Percentiles rank a stretch among this genome's conserved stretches.
These are phyloP conservation scores for Clepsis dumicolana DNA, from an alignment of 2,888 invertebrate genomes.

Conservation along the genomic window DNA sequence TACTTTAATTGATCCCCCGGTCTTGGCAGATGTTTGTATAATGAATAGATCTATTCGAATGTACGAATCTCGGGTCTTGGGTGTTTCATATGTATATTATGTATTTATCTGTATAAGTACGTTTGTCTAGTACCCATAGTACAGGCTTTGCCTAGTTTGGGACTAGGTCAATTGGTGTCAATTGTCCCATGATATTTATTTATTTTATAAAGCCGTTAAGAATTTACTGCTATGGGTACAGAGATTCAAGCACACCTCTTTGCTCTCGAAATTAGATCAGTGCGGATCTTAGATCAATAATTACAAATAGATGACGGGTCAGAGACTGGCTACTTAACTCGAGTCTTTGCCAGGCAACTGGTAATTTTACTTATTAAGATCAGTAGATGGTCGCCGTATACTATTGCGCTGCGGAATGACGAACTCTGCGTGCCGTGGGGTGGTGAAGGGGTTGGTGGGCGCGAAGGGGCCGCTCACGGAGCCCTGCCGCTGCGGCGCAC, in stretches of 20 bases:
- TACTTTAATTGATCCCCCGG: no score
- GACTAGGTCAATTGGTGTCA: no score
- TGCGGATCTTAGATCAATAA: no score
- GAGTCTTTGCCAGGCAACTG: neutral
- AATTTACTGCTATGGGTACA: neutral
- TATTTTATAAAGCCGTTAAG: neutral
- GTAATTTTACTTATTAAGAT: slow-evolving; percentile 38
- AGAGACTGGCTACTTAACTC: neutral
- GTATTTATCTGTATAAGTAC: no score
- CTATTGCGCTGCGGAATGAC: slow-evolving; percentile 78
- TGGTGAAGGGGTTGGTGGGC: slow-evolving; percentile 72
- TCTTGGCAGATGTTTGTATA: no score
- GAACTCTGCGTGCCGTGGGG: slow-evolving; percentile 76
- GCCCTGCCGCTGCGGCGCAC: slow-evolving; percentile 60
- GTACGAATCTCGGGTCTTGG: no score
- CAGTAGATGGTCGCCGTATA: slow-evolving; percentile 67
- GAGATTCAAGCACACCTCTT: neutral
- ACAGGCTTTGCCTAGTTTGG: no score
- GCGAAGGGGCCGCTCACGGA: slow-evolving; percentile 68
- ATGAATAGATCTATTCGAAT: no score
- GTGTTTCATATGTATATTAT: no score
- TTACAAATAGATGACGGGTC: no score
- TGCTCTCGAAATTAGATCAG: neutral
- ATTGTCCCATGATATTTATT: no score
- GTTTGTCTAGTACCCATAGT: no score